These are phyloP conservation scores for Phaenicophaeus curvirostris DNA, from an alignment of 2,797 vertebrate species.

Conservation along the genomic window DNA sequence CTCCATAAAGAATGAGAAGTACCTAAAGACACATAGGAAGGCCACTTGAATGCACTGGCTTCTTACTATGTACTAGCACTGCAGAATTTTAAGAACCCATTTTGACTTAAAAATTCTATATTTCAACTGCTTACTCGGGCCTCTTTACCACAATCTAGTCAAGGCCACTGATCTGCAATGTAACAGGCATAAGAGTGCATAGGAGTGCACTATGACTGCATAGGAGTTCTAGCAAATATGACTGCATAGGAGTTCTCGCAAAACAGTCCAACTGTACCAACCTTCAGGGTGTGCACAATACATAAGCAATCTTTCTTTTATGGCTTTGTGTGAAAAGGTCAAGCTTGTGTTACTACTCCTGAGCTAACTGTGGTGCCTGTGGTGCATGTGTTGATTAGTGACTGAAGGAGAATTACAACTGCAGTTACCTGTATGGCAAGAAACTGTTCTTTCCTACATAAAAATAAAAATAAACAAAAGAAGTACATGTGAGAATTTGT, in stretches of 20 bases:
- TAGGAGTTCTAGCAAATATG: not conserved
- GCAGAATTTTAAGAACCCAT: not conserved
- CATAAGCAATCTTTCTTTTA: not conserved
- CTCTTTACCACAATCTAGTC: not conserved
- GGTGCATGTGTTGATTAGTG: not conserved
- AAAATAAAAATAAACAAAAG: not conserved
- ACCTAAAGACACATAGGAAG: not conserved
- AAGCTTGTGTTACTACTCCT: not conserved
- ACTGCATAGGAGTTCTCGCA: not conserved
- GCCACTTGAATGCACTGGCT: not conserved
- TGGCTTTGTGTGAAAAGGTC: not conserved
- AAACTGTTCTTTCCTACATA: not conserved
- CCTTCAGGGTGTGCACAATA: not conserved
- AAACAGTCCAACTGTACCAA: not conserved
- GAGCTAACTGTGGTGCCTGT: not conserved
- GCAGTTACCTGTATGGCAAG: not conserved
- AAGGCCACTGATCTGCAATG: not conserved
- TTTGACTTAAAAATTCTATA: not conserved
- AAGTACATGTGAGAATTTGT: not conserved
- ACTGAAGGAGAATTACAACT: not conserved
- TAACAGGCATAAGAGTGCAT: not conserved
- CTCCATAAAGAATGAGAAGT: not conserved
- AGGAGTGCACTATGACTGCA: too few relatives aligned
- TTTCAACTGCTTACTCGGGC: not conserved
- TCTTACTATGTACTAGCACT: not conserved